Evolutionary conservation across 1,140 invertebrate species (phyloP), one percentile per base, ranked within the genome.

Genomic region (Leptinotarsa undecemlineata): DNA sequence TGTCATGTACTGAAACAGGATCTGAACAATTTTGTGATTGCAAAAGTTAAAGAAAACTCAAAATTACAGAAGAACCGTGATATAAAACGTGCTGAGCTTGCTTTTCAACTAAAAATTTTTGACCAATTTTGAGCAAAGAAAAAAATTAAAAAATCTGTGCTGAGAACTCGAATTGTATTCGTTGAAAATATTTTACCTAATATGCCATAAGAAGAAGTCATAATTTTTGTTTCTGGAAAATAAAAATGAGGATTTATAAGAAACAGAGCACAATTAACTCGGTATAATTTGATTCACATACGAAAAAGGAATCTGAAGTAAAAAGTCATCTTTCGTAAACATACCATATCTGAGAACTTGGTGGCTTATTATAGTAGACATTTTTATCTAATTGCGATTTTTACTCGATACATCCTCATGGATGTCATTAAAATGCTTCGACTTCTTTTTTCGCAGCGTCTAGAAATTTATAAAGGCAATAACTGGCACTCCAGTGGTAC

Each of bases 381-480:
- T 68, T 68, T 68, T 68, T 68, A 70, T 70, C 48, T 70, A 60
- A 60, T 70, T 70, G 23, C 48, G 68, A 57, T 57, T 70, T 70
- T 70, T 70, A 48, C 26, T 19, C 21, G 47, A 48, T 26, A 48
- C 68, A 61, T 72, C 57, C 71, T 72, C 48, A 64, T 64, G 62
- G 62, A 66, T 64, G 57, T 61, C 71, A 72, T 72, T 73, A 68
- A 68, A 73, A 68, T 73, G 42, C 64, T 48, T 66, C 48, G 21
- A 73, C 72, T 73, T 68, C 66, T 68, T 73, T 76, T 76, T 76
- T 76, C 68, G 48, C 57, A 62, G 62, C 64, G 60, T 68, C 75
- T 72, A 73, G 73, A 74, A 77, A 77, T 77, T 77, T 77, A 77
- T 74, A 62, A 64, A 67, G 73, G 70, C 73, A 71, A 72, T 74